Evolutionary conservation across 1,140 invertebrate genomes (phyloP).

Genomic region (Yoshiicerus persimilis): DNA sequence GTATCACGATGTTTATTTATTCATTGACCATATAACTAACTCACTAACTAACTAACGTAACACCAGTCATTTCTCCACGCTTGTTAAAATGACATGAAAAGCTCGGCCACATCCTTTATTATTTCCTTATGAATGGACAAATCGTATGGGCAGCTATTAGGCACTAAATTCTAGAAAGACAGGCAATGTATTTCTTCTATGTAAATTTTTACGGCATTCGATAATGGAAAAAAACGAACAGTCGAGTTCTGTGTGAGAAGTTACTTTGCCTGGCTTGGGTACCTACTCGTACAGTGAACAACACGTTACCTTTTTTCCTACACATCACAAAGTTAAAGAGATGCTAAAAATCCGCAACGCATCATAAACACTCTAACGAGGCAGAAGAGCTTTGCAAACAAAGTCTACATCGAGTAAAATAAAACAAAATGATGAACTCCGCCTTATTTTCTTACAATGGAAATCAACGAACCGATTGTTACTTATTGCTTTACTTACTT

Average conservation of each 20-base stretch:
- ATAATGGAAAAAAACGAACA: not conserved
- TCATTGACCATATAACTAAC: not conserved
- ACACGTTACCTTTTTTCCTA: too few species aligned
- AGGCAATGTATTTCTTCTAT: not conserved
- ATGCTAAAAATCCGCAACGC: slow-evolving; percentile 16
- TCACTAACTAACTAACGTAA: not conserved
- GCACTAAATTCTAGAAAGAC: not conserved
- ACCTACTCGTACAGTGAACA: too few species aligned
- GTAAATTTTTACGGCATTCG: slow-evolving; percentile 2
- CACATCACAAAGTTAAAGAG: not conserved
- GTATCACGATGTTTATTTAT: slow-evolving; percentile 10
- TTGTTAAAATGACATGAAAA: slow-evolving; percentile 13
- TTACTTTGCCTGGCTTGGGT: not conserved
- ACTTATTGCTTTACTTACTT: not conserved
- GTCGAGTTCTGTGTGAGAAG: not conserved
- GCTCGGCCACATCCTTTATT: not conserved
- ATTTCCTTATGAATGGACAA: slow-evolving; percentile 11
- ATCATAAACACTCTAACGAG: slow-evolving; percentile 22
- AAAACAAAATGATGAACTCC: slow-evolving; percentile 4
- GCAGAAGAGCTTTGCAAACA: not conserved
- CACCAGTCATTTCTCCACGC: not conserved
- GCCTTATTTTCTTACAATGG: not conserved
- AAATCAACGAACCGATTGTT: not conserved
- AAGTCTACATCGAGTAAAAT: not conserved
- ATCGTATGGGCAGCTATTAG: not conserved